Percentiles rank a stretch among this genome's conserved stretches.
Evolutionary conservation across 2,797 vertebrate species (phyloP).

Genomic region (Syngnathus acus): DNA sequence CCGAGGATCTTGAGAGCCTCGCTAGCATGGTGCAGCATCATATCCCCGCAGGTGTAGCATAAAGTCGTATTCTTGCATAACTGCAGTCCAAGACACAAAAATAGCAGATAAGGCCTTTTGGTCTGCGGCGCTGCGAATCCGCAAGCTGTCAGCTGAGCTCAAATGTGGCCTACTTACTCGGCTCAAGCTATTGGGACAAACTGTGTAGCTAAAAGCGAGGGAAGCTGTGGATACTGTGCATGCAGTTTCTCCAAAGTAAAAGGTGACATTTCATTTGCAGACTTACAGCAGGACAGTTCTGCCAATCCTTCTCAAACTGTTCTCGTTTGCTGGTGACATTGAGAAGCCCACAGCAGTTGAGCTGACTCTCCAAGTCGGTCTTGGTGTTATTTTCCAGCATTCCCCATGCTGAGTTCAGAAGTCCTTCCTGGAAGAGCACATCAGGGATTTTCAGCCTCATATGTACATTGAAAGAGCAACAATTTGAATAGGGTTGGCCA

Average conservation of each 20-base stretch:
- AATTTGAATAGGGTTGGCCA: too few relatives aligned
- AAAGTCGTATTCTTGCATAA: slow-evolving; percentile 36
- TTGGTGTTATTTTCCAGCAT: slow-evolving; percentile 68
- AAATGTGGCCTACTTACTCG: slow-evolving; percentile 14
- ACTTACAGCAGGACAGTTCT: slow-evolving; percentile 73
- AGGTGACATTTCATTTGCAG: too few relatives aligned
- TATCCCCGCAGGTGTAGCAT: slow-evolving; percentile 74
- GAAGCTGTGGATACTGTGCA: too few relatives aligned
- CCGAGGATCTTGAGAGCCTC: slow-evolving; percentile 88
- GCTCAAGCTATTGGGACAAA: slow-evolving; percentile 4
- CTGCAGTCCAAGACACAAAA: slow-evolving; percentile 46
- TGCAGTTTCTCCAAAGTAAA: too few relatives aligned
- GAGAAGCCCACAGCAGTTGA: slow-evolving; percentile 84
- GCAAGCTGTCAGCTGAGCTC: slow-evolving; percentile 3
- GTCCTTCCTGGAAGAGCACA: slow-evolving; percentile 60
- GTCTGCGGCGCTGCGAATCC: background rate
- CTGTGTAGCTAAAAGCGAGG: background rate
- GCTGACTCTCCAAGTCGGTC: slow-evolving; percentile 69
- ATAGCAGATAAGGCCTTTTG: background rate
- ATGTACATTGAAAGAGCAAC: too few relatives aligned
- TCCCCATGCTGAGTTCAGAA: slow-evolving; percentile 77
- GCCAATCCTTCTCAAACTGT: slow-evolving; percentile 49
- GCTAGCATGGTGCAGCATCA: slow-evolving; percentile 80
- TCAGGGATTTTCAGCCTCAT: background rate
- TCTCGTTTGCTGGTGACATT: slow-evolving; percentile 49